Evolutionary conservation across 2,888 invertebrate genomes (phyloP).

Genomic region (Orthosia gracilis): DNA sequence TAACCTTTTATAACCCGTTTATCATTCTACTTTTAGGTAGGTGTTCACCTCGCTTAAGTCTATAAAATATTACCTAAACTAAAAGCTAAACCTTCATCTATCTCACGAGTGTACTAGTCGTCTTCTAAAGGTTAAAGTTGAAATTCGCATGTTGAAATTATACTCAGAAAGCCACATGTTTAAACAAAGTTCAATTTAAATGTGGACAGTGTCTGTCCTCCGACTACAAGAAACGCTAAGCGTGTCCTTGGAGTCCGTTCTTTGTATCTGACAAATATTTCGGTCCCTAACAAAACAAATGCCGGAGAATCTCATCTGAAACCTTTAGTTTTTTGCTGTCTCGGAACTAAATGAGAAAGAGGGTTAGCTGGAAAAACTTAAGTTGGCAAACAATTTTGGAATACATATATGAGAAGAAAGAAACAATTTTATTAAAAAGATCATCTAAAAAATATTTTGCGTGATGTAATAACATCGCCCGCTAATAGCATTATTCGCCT

Average conservation of each 20-base stretch:
- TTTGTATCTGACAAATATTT: constrained; percentile 51
- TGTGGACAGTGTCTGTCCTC: constrained; percentile 12
- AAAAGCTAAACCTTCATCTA: background rate
- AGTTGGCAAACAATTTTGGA: constrained; percentile 31
- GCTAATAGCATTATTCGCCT: background rate
- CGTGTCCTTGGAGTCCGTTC: constrained; percentile 36
- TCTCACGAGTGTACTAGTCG: too few species aligned
- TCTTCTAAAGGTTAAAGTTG: background rate
- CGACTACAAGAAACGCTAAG: constrained; percentile 18
- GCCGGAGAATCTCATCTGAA: constrained; percentile 24
- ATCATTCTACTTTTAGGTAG: background rate
- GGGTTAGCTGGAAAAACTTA: constrained; percentile 36
- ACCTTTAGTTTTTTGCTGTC: constrained; percentile 42
- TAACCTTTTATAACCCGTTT: background rate
- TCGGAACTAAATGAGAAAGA: constrained; percentile 34
- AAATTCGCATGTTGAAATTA: constrained; percentile 14
- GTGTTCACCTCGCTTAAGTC: background rate
- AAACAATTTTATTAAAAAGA: constrained; percentile 5
- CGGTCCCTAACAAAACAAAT: constrained; percentile 45
- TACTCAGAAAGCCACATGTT: constrained; percentile 16
- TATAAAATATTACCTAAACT: background rate
- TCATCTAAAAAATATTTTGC: constrained; percentile 7
- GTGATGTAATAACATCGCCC: background rate
- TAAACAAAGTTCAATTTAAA: constrained; percentile 24
- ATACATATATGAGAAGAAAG: constrained; percentile 8